phyloP scores from a whole-genome alignment of 2,797 vertebrate species.

The Lateolabrax maculatus region DNA sequence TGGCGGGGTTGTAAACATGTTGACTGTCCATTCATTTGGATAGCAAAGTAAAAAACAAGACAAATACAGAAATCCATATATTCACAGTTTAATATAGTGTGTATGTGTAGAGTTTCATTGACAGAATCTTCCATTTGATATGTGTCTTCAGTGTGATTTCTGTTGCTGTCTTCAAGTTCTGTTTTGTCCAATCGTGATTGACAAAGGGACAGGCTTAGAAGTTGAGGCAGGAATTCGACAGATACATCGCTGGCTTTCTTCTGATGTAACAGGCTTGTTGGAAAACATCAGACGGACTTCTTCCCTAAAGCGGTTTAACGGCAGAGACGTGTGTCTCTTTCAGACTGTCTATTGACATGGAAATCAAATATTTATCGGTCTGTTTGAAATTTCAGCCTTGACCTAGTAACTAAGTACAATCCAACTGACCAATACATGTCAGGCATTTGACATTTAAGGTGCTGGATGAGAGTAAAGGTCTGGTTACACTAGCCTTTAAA shows the following conservation, averaged over 20 bases:
- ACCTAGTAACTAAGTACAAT: background rate
- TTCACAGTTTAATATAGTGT: background rate
- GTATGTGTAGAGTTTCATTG: background rate
- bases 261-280: background rate
- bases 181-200: constrained; percentile 2
- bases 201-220: background rate
- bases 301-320: background rate
- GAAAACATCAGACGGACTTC: constrained; percentile 5
- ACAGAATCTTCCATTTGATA: background rate
- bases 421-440: background rate
- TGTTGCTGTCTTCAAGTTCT: background rate
- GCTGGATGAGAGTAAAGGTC: too few species aligned
- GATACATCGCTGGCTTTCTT: background rate
- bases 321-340: background rate
- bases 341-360: background rate
- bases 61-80: background rate
- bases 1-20: constrained; percentile 18
- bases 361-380: background rate
- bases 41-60: constrained; percentile 27
- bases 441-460: too few species aligned
- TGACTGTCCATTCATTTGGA: constrained; percentile 25
- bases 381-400: background rate
- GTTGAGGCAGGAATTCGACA: background rate
- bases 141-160: background rate
- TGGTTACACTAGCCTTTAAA: too few species aligned